Percentiles rank a stretch among this genome's conserved stretches.
phyloP scores from a whole-genome alignment of 1,140 invertebrate genomes.

The Chlorops oryzae region DNA sequence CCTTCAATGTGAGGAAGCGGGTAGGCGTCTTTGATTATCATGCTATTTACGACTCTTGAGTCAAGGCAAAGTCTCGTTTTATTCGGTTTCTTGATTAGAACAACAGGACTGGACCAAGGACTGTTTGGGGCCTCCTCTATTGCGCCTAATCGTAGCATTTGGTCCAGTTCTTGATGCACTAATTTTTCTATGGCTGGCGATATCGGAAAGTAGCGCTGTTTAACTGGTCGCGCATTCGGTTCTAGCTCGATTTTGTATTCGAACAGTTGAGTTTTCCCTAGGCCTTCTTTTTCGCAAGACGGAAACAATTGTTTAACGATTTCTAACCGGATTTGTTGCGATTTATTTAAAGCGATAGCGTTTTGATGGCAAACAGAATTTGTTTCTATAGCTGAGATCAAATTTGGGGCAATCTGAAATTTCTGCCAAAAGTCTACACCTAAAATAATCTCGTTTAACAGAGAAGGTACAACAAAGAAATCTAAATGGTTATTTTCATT shows the following conservation, averaged over 20 bases:
- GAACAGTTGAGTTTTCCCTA: background rate
- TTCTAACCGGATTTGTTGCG: background rate
- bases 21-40: conserved; percentile 12
- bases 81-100: conserved; percentile 4
- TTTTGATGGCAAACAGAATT: background rate
- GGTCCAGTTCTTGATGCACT: conserved; percentile 12
- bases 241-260: background rate
- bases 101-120: conserved; percentile 15
- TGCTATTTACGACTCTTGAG: conserved; percentile 2
- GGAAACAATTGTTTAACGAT: background rate
- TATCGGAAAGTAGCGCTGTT: conserved; percentile 15
- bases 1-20: conserved; percentile 11
- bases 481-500: conserved; percentile 4
- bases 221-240: background rate
- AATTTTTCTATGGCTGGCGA: conserved; percentile 17
- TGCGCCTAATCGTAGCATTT: conserved; percentile 13
- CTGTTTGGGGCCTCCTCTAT: conserved; percentile 15
- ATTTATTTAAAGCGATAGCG: background rate
- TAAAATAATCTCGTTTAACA: conserved; percentile 8
- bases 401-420: conserved; percentile 3
- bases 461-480: conserved; percentile 10
- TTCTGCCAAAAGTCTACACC: conserved; percentile 18
- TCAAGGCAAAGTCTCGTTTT: conserved; percentile 12
- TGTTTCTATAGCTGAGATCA: background rate
- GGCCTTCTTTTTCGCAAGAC: background rate